Conservation (phyloP, 2,113 vertebrate genomes). For the Empidonax alnorum region DNA sequence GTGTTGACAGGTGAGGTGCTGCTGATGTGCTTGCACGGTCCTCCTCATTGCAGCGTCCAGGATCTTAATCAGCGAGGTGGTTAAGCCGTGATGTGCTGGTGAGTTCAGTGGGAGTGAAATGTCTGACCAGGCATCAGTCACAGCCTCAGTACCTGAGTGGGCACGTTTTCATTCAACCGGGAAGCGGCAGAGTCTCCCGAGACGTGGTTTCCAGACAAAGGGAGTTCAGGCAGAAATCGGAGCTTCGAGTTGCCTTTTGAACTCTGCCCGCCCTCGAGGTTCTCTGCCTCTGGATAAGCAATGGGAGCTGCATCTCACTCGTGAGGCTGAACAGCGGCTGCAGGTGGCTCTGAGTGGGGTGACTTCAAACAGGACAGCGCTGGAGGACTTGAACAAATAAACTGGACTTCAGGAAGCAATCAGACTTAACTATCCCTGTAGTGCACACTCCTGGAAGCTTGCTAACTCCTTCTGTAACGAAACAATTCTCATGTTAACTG, state of each 20-base stretch:
- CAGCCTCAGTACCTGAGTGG: not conserved
- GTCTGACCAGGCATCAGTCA: not conserved
- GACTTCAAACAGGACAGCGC: not conserved
- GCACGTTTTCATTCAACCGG: not conserved
- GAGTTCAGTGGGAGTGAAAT: not conserved
- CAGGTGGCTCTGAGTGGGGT: not conserved
- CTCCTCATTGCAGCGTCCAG: not conserved
- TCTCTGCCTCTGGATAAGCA: not conserved
- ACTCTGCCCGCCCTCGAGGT: not conserved
- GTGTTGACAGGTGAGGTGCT: not conserved
- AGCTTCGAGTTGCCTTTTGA: not conserved
- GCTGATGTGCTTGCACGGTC: not conserved
- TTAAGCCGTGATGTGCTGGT: not conserved
- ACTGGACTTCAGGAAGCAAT: not conserved
- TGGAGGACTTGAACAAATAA: not conserved
- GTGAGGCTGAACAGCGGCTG: not conserved
- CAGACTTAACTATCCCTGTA: not conserved
- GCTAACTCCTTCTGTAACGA: not conserved
- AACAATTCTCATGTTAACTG: not conserved
- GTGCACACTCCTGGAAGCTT: not conserved
- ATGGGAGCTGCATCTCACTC: not conserved
- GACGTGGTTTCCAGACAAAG: not conserved
- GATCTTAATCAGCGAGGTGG: not conserved
- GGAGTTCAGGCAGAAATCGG: not conserved
- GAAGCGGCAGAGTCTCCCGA: not conserved